These are phyloP conservation scores for Pteropus alecto DNA, from an alignment of 2,113 vertebrate genomes.

Conservation along the genomic window DNA sequence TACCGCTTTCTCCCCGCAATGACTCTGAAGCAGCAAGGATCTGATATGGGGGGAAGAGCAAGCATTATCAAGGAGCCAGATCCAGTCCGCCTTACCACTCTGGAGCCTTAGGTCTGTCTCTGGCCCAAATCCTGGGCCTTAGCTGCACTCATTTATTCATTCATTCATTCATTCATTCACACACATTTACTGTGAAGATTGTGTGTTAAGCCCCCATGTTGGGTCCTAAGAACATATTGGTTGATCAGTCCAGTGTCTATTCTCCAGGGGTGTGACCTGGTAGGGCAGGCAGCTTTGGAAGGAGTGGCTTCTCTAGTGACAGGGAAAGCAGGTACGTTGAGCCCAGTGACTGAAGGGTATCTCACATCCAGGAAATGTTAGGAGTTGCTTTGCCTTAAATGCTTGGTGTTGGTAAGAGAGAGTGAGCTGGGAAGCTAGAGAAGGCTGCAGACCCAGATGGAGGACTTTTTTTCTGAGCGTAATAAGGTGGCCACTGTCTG, in stretches of 20 bases:
- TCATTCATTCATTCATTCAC: neutral
- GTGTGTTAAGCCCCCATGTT: neutral
- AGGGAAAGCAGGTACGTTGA: neutral
- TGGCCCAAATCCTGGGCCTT: neutral
- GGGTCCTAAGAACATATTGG: neutral
- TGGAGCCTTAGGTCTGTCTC: neutral
- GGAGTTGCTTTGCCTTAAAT: neutral
- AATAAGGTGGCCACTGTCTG: neutral
- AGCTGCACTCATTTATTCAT: neutral
- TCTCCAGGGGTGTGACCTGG: neutral
- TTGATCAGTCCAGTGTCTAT: neutral
- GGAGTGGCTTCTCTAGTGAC: neutral
- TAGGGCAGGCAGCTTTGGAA: neutral
- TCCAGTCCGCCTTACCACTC: neutral
- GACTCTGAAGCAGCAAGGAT: neutral
- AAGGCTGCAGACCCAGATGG: neutral
- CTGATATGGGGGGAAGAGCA: neutral
- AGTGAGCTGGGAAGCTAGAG: neutral
- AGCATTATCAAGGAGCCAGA: neutral
- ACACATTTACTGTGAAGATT: rapidly evolving
- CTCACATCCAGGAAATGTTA: neutral
- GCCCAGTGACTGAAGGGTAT: neutral
- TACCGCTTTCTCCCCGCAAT: too few relatives aligned
- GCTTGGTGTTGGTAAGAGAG: rapidly evolving
- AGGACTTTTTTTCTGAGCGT: neutral